phyloP scores from a whole-genome alignment of 2,113 vertebrate genomes.

The Cryptotis parvus region DNA sequence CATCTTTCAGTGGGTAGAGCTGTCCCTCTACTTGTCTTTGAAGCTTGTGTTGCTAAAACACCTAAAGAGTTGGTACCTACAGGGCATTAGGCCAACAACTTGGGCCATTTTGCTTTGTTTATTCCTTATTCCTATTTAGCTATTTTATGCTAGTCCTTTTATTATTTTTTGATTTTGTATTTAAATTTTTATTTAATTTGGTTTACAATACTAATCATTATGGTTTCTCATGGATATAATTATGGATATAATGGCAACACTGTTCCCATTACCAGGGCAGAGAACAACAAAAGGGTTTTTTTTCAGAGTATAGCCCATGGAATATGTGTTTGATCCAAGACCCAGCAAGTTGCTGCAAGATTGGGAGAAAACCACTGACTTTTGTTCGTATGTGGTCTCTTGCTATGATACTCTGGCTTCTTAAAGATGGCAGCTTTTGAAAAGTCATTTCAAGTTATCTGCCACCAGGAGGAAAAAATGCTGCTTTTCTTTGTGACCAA shows the following conservation, averaged over 20 bases:
- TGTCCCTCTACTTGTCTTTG: not conserved
- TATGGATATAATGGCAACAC: not conserved
- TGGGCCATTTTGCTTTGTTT: not conserved
- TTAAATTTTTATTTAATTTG: no score
- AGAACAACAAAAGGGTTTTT: not conserved
- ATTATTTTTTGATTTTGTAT: not conserved
- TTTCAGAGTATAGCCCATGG: not conserved
- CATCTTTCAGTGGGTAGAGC: not conserved
- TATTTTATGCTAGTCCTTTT: not conserved
- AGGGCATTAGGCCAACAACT: not conserved
- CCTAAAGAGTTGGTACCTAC: not conserved
- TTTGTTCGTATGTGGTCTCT: constrained; percentile 25
- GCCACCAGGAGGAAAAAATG: constrained; percentile 51
- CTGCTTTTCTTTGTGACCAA: constrained; percentile 29
- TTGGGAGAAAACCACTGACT: constrained; percentile 24
- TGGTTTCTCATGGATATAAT: no score
- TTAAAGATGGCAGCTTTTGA: constrained; percentile 64
- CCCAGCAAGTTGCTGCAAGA: constrained; percentile 6
- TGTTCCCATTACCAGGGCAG: not conserved
- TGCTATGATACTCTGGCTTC: constrained; percentile 31
- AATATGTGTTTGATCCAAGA: not conserved
- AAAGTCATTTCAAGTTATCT: constrained; percentile 65
- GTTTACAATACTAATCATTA: no score
- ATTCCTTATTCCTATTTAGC: not conserved
- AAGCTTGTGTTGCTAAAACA: not conserved